phyloP scores from a whole-genome alignment of 2,797 vertebrate species.

The Amblyraja radiata region DNA sequence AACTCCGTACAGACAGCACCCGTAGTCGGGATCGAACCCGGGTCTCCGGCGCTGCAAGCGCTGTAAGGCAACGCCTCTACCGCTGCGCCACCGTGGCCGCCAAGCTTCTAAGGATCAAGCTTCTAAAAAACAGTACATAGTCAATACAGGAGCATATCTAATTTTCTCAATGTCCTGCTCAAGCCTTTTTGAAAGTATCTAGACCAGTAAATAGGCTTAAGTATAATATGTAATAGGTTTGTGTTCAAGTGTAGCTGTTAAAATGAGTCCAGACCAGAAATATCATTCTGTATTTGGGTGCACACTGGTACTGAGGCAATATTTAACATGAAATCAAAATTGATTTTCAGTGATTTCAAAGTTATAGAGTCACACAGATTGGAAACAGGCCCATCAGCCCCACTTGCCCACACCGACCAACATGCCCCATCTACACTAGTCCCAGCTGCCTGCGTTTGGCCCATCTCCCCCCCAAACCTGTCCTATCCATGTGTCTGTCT shows the following conservation, averaged over 20 bases:
- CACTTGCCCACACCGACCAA: no score
- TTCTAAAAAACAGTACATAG: not conserved
- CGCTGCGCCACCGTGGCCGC: no score
- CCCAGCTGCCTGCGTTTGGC: no score
- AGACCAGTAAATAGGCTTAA: not conserved
- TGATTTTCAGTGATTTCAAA: not conserved
- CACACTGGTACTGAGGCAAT: not conserved
- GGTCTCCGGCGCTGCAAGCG: no score
- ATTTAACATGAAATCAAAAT: conserved; percentile 5
- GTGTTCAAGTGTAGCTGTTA: not conserved
- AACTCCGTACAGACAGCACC: no score
- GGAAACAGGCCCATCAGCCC: no score
- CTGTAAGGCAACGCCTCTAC: no score
- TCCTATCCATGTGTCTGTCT: no score
- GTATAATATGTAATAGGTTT: not conserved
- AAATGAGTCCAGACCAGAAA: not conserved
- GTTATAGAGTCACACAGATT: no score
- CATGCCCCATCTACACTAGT: no score
- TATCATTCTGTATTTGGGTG: not conserved
- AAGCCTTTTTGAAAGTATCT: not conserved
- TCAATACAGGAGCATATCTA: not conserved
- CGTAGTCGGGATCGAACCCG: no score
- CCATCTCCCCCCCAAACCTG: no score
- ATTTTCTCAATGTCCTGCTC: not conserved
- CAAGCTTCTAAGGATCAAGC: not conserved